phyloP scores from a whole-genome alignment of 2,113 vertebrate species.

The Tor tambroides region DNA sequence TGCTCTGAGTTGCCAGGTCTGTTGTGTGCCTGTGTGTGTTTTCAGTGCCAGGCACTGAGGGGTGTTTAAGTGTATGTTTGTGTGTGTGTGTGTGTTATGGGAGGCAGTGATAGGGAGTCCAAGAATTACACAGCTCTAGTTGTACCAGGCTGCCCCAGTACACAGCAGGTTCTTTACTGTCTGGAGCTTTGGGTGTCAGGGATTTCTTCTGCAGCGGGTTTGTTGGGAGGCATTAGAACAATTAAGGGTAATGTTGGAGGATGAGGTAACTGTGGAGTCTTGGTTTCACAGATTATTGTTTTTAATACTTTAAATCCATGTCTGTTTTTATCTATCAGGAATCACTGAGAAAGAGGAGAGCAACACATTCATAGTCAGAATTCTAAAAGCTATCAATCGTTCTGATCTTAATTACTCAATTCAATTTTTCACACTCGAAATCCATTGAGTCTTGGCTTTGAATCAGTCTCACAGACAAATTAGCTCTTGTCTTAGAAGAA shows the following conservation, averaged over 20 bases:
- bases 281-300: not conserved
- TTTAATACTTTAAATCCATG: constrained; percentile 4
- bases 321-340: not conserved
- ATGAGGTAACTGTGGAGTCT: not conserved
- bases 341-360: not conserved
- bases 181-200: constrained; percentile 57
- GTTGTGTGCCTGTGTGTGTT: constrained; percentile 49
- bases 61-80: constrained; percentile 39
- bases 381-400: constrained; percentile 8
- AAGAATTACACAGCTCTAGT: constrained; percentile 65
- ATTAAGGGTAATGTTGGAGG: constrained; percentile 3
- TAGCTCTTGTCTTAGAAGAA: not conserved
- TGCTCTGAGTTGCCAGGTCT: constrained; percentile 54
- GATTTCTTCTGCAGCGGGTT: constrained; percentile 43
- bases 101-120: constrained; percentile 30
- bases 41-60: constrained; percentile 64
- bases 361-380: not conserved
- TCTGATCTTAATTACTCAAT: constrained; percentile 18
- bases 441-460: not conserved
- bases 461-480: not conserved
- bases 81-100: constrained; percentile 31
- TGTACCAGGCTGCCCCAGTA: constrained; percentile 67
- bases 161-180: constrained; percentile 58
- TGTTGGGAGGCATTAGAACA: constrained; percentile 16
- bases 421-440: not conserved